phyloP scores from a whole-genome alignment of 2,888 invertebrate species.

The Hydrotaea diabolus region DNA sequence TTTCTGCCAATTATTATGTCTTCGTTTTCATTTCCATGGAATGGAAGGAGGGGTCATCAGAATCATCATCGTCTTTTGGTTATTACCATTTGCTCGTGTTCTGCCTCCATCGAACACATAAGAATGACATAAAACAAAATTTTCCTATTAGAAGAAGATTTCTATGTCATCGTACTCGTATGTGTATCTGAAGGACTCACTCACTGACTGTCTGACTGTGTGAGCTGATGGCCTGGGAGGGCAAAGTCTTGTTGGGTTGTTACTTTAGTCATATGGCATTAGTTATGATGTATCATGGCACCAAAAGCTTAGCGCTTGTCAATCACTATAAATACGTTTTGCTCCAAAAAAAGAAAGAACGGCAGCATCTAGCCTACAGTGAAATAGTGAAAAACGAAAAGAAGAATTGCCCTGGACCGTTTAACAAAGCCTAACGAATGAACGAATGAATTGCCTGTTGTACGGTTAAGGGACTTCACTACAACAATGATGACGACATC shows the following conservation, averaged over 20 bases:
- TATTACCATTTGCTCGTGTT: background rate
- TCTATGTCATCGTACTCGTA: background rate
- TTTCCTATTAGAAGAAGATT: slow-evolving; percentile 27
- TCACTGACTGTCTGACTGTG: background rate
- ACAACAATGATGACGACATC: background rate
- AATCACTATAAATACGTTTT: slow-evolving; percentile 41
- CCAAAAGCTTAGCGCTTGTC: slow-evolving; percentile 42
- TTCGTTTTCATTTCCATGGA: background rate
- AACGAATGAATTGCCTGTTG: background rate
- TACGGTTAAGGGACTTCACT: background rate
- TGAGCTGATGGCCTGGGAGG: background rate
- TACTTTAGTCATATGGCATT: slow-evolving; percentile 22
- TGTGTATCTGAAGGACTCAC: background rate
- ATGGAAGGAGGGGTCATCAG: background rate
- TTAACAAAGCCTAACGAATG: slow-evolving; percentile 38
- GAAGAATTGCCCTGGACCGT: slow-evolving; percentile 15
- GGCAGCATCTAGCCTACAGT: background rate
- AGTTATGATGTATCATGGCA: slow-evolving; percentile 50
- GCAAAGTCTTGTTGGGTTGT: background rate
- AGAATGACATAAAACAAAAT: slow-evolving; percentile 41
- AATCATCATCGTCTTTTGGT: slow-evolving; percentile 1
- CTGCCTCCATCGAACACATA: background rate
- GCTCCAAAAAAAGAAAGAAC: slow-evolving; percentile 24
- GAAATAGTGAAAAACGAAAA: slow-evolving; percentile 9
- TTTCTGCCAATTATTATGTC: background rate